These are phyloP conservation scores for Lepidurus couesii DNA, from an alignment of 1,140 invertebrate species.

Conservation along the genomic window DNA sequence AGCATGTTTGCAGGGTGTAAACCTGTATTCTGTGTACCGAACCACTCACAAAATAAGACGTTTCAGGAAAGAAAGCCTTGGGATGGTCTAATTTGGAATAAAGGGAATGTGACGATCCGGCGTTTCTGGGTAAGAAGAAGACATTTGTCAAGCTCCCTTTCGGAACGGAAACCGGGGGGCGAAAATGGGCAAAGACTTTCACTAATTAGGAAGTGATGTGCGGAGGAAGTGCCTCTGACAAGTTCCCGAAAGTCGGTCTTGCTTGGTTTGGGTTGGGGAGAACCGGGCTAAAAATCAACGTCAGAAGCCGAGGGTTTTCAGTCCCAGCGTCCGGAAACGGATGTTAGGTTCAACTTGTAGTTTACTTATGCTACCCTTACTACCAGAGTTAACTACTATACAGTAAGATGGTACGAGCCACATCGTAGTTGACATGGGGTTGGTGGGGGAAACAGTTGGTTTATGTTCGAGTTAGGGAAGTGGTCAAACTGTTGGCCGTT, in stretches of 20 bases:
- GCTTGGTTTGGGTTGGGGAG: not conserved
- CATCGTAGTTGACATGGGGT: too few relatives aligned
- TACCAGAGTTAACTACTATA: too few relatives aligned
- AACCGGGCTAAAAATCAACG: not conserved
- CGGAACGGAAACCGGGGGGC: not conserved
- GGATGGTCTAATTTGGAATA: too few relatives aligned
- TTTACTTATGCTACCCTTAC: too few relatives aligned
- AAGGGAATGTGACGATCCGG: not conserved
- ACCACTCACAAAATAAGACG: too few relatives aligned
- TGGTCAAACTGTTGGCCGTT: not conserved
- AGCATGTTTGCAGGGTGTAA: too few relatives aligned
- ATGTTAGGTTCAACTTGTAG: not conserved
- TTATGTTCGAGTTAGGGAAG: not conserved
- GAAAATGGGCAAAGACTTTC: constrained; percentile 11
- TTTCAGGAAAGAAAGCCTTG: too few relatives aligned
- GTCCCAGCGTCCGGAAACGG: not conserved
- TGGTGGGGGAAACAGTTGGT: not conserved
- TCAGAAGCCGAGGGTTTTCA: not conserved
- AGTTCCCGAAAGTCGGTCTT: not conserved
- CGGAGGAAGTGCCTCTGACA: not conserved
- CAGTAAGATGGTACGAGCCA: too few relatives aligned
- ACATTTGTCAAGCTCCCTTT: constrained; percentile 4
- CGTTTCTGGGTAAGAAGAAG: not conserved
- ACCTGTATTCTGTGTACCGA: too few relatives aligned
- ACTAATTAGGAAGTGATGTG: constrained; percentile 22